Percentiles rank a stretch among this genome's conserved stretches.
phyloP scores from a whole-genome alignment of 2,113 vertebrate species.

The Urocynchramus pylzowi region DNA sequence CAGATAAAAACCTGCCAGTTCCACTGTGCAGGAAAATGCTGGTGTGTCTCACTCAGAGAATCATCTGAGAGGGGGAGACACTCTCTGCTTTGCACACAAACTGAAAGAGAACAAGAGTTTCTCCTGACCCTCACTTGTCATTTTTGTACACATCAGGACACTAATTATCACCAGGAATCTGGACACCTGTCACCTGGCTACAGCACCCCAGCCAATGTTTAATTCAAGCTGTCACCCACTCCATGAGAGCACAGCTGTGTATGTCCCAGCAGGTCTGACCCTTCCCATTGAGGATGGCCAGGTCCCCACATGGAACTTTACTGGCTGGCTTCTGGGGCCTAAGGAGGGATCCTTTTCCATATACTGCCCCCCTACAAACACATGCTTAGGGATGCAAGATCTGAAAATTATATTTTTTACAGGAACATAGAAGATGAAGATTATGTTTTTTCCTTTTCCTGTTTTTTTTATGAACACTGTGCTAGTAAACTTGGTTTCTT shows the following conservation, averaged over 20 bases:
- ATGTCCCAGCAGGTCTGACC: neutral
- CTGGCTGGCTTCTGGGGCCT: neutral
- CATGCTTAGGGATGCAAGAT: neutral
- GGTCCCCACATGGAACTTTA: neutral
- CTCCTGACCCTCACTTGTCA: neutral
- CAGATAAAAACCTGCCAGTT: neutral
- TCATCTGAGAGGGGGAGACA: neutral
- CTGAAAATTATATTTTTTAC: neutral
- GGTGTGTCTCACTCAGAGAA: rapidly evolving
- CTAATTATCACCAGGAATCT: neutral
- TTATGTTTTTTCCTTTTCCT: neutral
- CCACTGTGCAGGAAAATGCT: neutral
- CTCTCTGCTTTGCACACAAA: neutral
- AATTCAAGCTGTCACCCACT: neutral
- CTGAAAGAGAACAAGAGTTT: neutral
- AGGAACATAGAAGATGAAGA: neutral
- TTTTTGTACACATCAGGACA: neutral
- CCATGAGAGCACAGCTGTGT: neutral
- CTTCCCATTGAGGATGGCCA: neutral
- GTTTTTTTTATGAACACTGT: neutral
- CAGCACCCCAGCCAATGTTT: neutral
- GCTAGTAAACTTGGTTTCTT: neutral
- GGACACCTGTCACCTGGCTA: neutral
- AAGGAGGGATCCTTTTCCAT: neutral
- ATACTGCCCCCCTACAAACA: neutral